These are phyloP conservation scores for Drosophila anomalata DNA, from an alignment of 2,888 invertebrate genomes.

Conservation along the genomic window DNA sequence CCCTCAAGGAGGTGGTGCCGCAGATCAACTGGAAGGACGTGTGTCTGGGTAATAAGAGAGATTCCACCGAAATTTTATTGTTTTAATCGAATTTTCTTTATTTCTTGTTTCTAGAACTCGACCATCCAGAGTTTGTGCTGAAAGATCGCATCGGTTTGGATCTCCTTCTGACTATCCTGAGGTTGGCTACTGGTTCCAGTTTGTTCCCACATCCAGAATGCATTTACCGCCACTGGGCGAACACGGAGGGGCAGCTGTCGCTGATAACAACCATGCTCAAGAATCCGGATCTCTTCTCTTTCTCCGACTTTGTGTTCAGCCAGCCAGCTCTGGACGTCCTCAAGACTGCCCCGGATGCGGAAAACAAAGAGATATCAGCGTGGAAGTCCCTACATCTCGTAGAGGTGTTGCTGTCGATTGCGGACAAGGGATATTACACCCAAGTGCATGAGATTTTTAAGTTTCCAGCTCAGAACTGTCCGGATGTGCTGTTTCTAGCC, in stretches of 20 bases:
- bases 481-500: constrained; percentile 95
- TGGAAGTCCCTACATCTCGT: constrained; percentile 97
- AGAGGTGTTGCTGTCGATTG: constrained; percentile 93
- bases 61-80: no score
- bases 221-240: constrained; percentile 96
- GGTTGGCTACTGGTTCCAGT: constrained; percentile 91
- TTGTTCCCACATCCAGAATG: constrained; percentile 93
- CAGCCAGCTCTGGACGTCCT: constrained; percentile 94
- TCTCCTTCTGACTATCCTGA: constrained; percentile 92
- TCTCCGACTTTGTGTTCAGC: constrained; percentile 95
- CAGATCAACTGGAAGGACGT: constrained; percentile 97
- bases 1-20: constrained; percentile 94
- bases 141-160: constrained; percentile 94
- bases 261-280: constrained; percentile 94
- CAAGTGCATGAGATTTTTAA: constrained; percentile 94
- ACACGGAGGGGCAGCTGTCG: constrained; percentile 96
- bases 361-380: constrained; percentile 95
- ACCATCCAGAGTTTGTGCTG: constrained; percentile 94
- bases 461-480: constrained; percentile 95
- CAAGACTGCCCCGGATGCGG: constrained; percentile 97
- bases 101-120: constrained; percentile 85
- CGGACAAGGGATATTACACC: constrained; percentile 93
- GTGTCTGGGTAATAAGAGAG: constrained; percentile 87
- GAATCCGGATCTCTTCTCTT: constrained; percentile 96
- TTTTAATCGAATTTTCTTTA: no score